A percentile compares a stretch with the other conserved stretches of the same genome.
Conservation (phyloP, 2,888 invertebrate genomes). For the Cephus spinipes region DNA sequence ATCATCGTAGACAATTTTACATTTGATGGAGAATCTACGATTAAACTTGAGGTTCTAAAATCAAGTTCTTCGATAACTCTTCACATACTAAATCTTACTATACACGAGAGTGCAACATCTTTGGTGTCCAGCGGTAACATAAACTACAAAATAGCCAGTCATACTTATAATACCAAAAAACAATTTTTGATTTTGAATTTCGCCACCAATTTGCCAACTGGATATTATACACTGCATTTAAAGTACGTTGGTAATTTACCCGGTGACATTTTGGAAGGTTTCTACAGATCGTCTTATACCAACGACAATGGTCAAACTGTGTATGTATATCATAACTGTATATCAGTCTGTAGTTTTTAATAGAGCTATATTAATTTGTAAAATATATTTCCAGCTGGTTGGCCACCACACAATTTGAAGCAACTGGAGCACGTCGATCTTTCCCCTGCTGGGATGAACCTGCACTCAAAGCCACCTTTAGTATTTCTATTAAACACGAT, state of each 20-base stretch:
- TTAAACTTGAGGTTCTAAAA: not conserved
- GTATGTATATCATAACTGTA: conserved; percentile 37
- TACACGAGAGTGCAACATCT: conserved; percentile 56
- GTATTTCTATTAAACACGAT: conserved; percentile 20
- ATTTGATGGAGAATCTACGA: conserved; percentile 7
- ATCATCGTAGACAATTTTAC: not conserved
- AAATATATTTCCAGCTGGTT: conserved; percentile 68
- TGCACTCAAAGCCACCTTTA: conserved; percentile 70
- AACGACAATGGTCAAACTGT: conserved; percentile 63
- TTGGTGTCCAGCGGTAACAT: too few relatives aligned
- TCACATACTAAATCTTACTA: not conserved
- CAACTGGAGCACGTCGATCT: conserved; percentile 65
- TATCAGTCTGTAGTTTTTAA: too few relatives aligned
- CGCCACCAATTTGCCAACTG: conserved; percentile 43
- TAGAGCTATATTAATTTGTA: too few relatives aligned
- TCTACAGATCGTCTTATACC: conserved; percentile 76
- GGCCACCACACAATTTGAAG: conserved; percentile 77
- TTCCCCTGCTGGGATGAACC: conserved; percentile 75
- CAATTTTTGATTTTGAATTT: conserved; percentile 43
- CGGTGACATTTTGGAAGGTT: conserved; percentile 70
- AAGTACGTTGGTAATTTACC: conserved; percentile 72
- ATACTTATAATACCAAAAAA: conserved; percentile 30
- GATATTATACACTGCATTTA: conserved; percentile 71
- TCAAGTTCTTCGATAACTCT: not conserved
- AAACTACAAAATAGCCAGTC: not conserved